phyloP scores from a whole-genome alignment of 2,113 vertebrate genomes.

The Mesembrinibis cayennensis region DNA sequence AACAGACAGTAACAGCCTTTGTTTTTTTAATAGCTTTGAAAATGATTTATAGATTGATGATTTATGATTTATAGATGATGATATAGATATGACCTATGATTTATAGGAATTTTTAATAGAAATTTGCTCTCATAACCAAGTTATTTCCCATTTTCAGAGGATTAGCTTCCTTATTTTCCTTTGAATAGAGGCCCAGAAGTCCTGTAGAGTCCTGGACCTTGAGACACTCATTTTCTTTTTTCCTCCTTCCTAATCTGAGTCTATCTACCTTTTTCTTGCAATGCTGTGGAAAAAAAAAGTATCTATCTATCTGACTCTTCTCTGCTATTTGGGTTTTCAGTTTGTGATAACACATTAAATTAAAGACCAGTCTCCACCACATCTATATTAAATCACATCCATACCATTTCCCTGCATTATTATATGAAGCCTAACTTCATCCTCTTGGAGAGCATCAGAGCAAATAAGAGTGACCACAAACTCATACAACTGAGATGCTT shows the following conservation, averaged over 20 bases:
- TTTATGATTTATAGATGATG: no score
- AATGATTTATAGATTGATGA: no score
- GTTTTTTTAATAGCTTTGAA: constrained; percentile 52
- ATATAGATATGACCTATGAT: no score
- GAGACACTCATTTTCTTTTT: not conserved
- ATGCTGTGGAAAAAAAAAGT: not conserved
- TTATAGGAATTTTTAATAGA: no score
- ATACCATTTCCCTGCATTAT: not conserved
- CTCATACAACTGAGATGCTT: not conserved
- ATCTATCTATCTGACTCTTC: not conserved
- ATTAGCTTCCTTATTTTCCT: constrained; percentile 49
- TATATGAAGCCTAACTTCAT: not conserved
- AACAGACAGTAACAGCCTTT: constrained; percentile 59
- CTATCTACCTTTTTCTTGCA: not conserved
- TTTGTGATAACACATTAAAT: not conserved
- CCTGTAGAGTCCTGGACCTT: not conserved
- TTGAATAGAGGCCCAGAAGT: not conserved
- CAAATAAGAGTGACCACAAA: not conserved
- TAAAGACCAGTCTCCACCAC: not conserved
- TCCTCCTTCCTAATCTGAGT: not conserved
- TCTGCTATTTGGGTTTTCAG: not conserved
- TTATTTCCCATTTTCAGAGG: constrained; percentile 43
- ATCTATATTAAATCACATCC: not conserved
- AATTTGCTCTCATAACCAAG: constrained; percentile 35
- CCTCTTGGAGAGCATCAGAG: not conserved